Evolutionary conservation across 2,888 invertebrate species (phyloP).

Genomic region (Harpagoxenus sublaevis): DNA sequence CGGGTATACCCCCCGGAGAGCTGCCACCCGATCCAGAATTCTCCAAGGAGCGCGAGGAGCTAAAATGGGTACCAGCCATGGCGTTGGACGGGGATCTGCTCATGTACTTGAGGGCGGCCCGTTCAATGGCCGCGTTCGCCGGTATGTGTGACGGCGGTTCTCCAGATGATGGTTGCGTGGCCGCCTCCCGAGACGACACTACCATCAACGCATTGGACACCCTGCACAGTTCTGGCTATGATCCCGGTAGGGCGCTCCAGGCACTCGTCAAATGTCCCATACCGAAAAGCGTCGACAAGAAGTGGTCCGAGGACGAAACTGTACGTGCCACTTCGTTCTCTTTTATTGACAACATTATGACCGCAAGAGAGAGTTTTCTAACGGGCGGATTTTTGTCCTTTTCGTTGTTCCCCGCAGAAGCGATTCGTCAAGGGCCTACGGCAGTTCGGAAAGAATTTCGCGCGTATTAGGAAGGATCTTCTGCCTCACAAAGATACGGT

Average conservation of each 20-base stretch:
- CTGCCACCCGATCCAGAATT: constrained; percentile 87
- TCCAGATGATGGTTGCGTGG: constrained; percentile 98
- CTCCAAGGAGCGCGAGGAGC: constrained; percentile 92
- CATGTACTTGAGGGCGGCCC: constrained; percentile 98
- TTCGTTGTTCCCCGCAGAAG: constrained; percentile 88
- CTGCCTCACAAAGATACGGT: constrained; percentile 98
- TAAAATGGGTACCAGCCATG: constrained; percentile 98
- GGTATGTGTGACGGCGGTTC: constrained; percentile 99
- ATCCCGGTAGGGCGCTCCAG: constrained; percentile 98
- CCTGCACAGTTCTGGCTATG: constrained; percentile 98
- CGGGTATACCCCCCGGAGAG: constrained; percentile 85
- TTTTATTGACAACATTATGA: constrained; percentile 17
- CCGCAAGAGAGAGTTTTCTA: constrained; percentile 25
- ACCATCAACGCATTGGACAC: constrained; percentile 99
- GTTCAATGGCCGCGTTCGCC: constrained; percentile 99
- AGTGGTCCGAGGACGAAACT: constrained; percentile 99
- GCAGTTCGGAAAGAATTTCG: constrained; percentile 99
- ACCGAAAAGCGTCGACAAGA: constrained; percentile 98
- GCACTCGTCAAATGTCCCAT: constrained; percentile 98
- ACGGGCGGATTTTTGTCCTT: constrained; percentile 23
- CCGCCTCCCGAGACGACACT: constrained; percentile 98
- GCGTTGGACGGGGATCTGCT: constrained; percentile 97
- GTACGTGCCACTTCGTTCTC: constrained; percentile 84
- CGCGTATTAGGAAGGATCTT: constrained; percentile 98
- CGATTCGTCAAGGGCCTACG: constrained; percentile 99